A percentile compares a stretch with the other conserved stretches of the same genome.
Conservation (phyloP, 1,140 invertebrate genomes). For the Agraylea sexmaculata region DNA sequence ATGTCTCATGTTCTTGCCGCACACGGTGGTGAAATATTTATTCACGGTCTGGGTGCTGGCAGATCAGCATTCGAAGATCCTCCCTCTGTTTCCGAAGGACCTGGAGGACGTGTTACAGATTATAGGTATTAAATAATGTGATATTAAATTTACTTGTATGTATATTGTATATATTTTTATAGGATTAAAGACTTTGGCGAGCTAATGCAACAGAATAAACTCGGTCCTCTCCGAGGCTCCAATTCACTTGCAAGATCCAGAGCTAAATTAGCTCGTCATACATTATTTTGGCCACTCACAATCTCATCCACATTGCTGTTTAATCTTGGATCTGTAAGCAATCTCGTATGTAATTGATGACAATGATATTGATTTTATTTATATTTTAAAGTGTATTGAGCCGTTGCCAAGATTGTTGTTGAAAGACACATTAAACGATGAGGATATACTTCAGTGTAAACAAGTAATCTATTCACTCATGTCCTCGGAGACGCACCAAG, state of each 20-base stretch:
- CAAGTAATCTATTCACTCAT: constrained; percentile 77
- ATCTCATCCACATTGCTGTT: constrained; percentile 84
- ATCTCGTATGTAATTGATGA: background rate
- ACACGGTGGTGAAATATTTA: constrained; percentile 93
- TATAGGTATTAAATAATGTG: constrained; percentile 48
- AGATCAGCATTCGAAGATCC: constrained; percentile 88
- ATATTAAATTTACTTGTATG: background rate
- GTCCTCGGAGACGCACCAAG: constrained; percentile 71
- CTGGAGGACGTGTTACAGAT: constrained; percentile 85
- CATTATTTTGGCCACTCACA: constrained; percentile 87
- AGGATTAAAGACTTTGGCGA: constrained; percentile 75
- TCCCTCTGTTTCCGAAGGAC: constrained; percentile 87
- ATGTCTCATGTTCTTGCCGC: constrained; percentile 88
- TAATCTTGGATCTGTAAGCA: constrained; percentile 66
- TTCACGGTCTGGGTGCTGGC: constrained; percentile 77
- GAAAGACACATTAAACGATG: constrained; percentile 72
- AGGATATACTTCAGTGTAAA: constrained; percentile 79
- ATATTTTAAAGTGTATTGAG: constrained; percentile 58
- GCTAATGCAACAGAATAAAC: constrained; percentile 73
- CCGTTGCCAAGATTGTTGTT: constrained; percentile 67
- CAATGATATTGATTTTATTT: constrained; percentile 9
- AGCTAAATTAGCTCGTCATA: constrained; percentile 59
- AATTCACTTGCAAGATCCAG: constrained; percentile 50
- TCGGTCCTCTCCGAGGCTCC: constrained; percentile 50
- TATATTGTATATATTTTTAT: constrained; percentile 19